These are phyloP conservation scores for Rhabdornis inornatus DNA, from an alignment of 2,113 vertebrate genomes.

Conservation along the genomic window DNA sequence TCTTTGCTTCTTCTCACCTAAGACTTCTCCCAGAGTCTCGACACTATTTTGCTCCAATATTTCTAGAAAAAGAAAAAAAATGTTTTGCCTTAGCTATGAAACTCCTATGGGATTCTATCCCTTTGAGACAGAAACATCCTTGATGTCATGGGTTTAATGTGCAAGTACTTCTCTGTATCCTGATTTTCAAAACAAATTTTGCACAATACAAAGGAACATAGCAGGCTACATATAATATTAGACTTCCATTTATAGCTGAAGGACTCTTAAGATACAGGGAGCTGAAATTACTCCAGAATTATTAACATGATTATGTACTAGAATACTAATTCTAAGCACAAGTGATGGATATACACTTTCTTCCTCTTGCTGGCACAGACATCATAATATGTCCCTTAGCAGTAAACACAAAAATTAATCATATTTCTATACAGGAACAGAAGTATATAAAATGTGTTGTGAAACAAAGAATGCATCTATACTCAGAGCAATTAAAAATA, in stretches of 20 bases:
- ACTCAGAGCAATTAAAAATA: background rate
- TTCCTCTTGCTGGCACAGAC: background rate
- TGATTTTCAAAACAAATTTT: background rate
- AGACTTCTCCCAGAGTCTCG: background rate
- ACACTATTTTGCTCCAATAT: background rate
- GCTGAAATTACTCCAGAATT: background rate
- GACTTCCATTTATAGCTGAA: background rate
- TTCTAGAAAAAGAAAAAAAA: background rate
- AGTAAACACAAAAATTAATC: background rate
- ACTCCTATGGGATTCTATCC: background rate
- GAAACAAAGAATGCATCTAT: background rate
- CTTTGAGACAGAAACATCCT: background rate
- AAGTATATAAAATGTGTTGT: background rate
- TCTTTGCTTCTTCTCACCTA: background rate
- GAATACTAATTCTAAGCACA: background rate
- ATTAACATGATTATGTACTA: background rate
- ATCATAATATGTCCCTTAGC: background rate
- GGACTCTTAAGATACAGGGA: background rate
- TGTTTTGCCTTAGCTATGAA: background rate
- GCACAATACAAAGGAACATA: background rate
- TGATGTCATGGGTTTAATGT: background rate
- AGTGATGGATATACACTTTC: background rate
- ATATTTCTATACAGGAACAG: background rate
- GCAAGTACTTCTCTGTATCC: background rate
- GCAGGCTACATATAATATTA: background rate